A percentile compares a stretch with the other conserved stretches of the same genome.
Conservation (phyloP, 2,797 vertebrate species). For the Lemur catta region DNA sequence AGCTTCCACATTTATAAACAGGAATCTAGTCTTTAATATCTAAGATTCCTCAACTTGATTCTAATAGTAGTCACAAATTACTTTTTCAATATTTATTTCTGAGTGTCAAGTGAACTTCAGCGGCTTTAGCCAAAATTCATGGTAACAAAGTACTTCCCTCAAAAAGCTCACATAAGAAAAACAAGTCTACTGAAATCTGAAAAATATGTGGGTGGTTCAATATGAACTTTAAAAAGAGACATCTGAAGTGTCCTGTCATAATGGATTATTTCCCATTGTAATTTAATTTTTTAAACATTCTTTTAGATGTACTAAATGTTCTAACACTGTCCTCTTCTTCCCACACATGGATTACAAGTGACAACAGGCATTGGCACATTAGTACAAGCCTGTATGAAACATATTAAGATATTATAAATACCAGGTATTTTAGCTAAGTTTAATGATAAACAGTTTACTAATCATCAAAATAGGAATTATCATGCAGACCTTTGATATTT, state of each 20-base stretch:
- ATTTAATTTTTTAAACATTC: conserved; percentile 50
- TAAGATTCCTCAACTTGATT: conserved; percentile 34
- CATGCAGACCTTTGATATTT: neutral
- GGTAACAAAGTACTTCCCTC: conserved; percentile 43
- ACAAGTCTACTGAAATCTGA: conserved; percentile 51
- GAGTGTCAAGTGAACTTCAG: conserved; percentile 5
- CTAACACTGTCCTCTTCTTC: conserved; percentile 52
- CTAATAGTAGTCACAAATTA: neutral
- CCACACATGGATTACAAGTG: conserved; percentile 61
- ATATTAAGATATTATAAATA: conserved; percentile 19
- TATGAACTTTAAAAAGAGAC: conserved; percentile 65
- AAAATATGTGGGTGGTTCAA: conserved; percentile 44
- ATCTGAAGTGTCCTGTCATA: conserved; percentile 52
- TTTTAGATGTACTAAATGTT: conserved; percentile 42
- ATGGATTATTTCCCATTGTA: conserved; percentile 48
- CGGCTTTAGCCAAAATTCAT: conserved; percentile 50
- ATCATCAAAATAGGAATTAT: conserved; percentile 3
- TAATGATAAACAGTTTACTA: conserved; percentile 38
- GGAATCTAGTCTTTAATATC: conserved; percentile 5
- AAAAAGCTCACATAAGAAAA: conserved; percentile 57
- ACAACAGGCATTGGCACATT: conserved; percentile 11
- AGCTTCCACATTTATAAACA: conserved; percentile 16
- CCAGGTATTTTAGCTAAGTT: neutral
- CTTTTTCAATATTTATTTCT: conserved; percentile 27
- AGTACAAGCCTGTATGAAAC: conserved; percentile 36